Base-by-base conservation (phyloP, 2,888 invertebrate species). In the Empis stercorea region DNA sequence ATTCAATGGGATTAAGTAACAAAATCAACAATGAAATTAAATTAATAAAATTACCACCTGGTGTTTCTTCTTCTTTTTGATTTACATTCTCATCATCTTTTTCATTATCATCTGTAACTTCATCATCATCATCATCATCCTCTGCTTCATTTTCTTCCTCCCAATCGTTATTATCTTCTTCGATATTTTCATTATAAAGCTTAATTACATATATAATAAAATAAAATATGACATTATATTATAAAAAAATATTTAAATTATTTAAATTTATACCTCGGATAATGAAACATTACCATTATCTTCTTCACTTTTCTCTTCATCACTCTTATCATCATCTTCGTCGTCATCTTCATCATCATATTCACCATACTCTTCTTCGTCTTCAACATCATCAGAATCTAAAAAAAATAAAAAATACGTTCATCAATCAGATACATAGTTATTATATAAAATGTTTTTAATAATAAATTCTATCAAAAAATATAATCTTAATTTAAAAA, bases 121-220 rank as follows among this genome's bases (percentile, higher is more conserved):
- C 45, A 13, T 37, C 45, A 39, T 43, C 45, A 13, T 37, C 45
- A 39, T 43, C 48, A 13, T 34, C 34, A 6, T 34, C 34, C 3
- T 34, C 34, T 34, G n/a, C 72, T 43, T 67, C 73, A 48, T 74
- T 72, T 17, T 76, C 78, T 42, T 76, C 79, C 48, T 78, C 81
- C 57, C 80, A 80, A 41, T 76, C 79, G 51, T 78, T 75, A 58
- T 78, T 78, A 54, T 78, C 80, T 56, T 78, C 78, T 59, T 78
- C 74, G 42, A 75, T 65, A 56, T 72, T 72, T 44, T 73, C 73
- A 59, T 73, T 73, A 63, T 75, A 61, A 20, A 68, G 64, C 60
- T 62, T 41, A 2, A 48, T 46, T n/a, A n/a, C n/a, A 43, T 30
- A 15, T 2, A 27, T 11, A 46, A 16, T 17, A 43, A 14, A 17